Conservation (phyloP, 2,888 invertebrate species). For the Elysia crispata region DNA sequence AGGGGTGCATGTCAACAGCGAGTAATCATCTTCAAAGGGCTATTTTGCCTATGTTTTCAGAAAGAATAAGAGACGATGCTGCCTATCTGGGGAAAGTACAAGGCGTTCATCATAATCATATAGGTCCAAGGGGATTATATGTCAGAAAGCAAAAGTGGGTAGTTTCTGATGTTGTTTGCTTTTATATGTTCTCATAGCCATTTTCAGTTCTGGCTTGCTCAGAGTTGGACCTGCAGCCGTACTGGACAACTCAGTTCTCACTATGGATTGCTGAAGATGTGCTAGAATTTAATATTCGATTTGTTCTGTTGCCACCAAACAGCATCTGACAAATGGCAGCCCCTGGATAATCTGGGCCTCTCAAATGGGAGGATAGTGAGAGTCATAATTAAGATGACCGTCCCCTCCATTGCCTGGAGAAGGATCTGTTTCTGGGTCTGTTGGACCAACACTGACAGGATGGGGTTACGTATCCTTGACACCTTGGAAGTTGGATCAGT, state of each 20-base stretch:
- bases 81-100: conserved; percentile 64
- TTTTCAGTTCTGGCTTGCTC: conserved; percentile 62
- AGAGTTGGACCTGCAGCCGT: conserved; percentile 69
- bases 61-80: conserved; percentile 73
- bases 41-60: conserved; percentile 75
- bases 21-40: conserved; percentile 73
- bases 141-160: conserved; percentile 74
- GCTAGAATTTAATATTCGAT: conserved; percentile 73
- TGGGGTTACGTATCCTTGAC: not conserved
- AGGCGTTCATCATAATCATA: conserved; percentile 76
- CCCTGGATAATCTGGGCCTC: conserved; percentile 53
- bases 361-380: conserved; percentile 23
- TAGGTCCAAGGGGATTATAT: conserved; percentile 75
- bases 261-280: conserved; percentile 53
- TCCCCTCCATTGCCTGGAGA: not conserved
- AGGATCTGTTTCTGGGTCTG: not conserved
- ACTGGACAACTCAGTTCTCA: conserved; percentile 70
- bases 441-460: conserved; percentile 1
- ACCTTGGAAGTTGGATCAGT: too few relatives aligned
- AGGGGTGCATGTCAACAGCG: conserved; percentile 67
- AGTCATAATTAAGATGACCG: not conserved
- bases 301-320: conserved; percentile 59
- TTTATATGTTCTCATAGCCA: conserved; percentile 64
- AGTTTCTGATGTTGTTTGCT: conserved; percentile 66
- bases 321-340: conserved; percentile 56